A percentile compares a stretch with the other conserved stretches of the same genome.
Evolutionary conservation across 2,113 vertebrate species (phyloP).

Genomic region (Sinosuthora webbiana): DNA sequence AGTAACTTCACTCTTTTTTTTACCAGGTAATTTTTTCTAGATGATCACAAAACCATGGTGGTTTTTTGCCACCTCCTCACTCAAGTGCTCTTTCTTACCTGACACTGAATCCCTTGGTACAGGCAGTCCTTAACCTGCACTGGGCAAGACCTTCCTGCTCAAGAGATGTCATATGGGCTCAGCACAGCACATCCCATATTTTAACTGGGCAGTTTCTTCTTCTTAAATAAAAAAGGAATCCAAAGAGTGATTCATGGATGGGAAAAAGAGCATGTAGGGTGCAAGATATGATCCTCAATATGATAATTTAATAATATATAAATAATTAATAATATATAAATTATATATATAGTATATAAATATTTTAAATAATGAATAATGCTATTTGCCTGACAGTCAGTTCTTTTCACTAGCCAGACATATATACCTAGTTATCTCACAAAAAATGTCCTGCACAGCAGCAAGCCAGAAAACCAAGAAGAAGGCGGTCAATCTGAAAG

Average conservation of each 20-base stretch:
- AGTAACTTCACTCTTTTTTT: background rate
- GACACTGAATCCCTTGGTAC: background rate
- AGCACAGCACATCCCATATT: background rate
- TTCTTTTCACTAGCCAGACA: background rate
- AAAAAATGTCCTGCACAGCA: background rate
- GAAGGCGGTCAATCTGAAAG: background rate
- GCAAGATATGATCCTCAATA: background rate
- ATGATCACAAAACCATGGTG: rapidly evolving
- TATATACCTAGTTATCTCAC: background rate
- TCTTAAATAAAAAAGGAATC: background rate
- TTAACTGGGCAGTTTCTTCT: background rate
- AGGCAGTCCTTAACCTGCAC: background rate
- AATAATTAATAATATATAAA: background rate
- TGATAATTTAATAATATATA: background rate
- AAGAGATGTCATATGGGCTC: background rate
- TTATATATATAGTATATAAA: background rate
- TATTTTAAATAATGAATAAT: background rate
- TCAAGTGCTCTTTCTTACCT: background rate
- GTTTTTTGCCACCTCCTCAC: background rate
- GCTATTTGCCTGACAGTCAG: background rate
- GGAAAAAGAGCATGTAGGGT: background rate
- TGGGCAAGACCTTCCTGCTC: background rate
- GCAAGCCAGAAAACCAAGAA: background rate
- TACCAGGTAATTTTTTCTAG: background rate
- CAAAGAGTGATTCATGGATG: background rate